Evolutionary conservation across 1,140 invertebrate species (phyloP).

Genomic region (Harpegnathos saltator): DNA sequence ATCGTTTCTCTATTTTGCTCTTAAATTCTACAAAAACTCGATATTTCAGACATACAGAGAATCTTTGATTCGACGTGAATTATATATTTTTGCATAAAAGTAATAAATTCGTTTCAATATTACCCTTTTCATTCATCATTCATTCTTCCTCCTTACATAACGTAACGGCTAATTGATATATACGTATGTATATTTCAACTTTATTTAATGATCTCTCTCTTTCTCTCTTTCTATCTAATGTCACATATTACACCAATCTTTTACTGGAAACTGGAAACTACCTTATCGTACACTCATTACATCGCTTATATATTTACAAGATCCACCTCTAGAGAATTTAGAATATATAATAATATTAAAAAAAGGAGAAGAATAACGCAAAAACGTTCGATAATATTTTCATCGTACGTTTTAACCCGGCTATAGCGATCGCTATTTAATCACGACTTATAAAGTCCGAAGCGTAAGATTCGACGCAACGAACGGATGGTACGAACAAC

Average conservation of each 20-base stretch:
- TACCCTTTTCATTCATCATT: conserved; percentile 48
- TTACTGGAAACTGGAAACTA: too few species aligned
- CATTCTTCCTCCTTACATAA: neutral
- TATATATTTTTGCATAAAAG: conserved; percentile 26
- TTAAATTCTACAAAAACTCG: conserved; percentile 41
- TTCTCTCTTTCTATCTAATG: too few species aligned
- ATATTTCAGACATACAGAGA: conserved; percentile 37
- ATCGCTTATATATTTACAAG: too few species aligned
- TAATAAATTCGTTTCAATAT: conserved; percentile 64
- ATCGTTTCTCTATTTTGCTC: conserved; percentile 12
- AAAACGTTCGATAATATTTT: conserved; percentile 8
- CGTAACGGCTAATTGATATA: neutral
- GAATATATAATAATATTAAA: neutral
- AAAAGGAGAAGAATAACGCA: conserved; percentile 27
- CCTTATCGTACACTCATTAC: too few species aligned
- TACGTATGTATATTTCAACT: too few species aligned
- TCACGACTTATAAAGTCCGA: conserved; percentile 5
- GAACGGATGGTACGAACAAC: conserved; percentile 23
- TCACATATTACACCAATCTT: too few species aligned
- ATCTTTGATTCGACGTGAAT: conserved; percentile 21
- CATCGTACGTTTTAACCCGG: conserved; percentile 20
- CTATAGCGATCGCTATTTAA: conserved; percentile 8
- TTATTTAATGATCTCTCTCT: too few species aligned
- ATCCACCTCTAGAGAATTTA: too few species aligned
- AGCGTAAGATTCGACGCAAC: conserved; percentile 13